Conservation (phyloP, 1,140 invertebrate species). For the Nomia melanderi region DNA sequence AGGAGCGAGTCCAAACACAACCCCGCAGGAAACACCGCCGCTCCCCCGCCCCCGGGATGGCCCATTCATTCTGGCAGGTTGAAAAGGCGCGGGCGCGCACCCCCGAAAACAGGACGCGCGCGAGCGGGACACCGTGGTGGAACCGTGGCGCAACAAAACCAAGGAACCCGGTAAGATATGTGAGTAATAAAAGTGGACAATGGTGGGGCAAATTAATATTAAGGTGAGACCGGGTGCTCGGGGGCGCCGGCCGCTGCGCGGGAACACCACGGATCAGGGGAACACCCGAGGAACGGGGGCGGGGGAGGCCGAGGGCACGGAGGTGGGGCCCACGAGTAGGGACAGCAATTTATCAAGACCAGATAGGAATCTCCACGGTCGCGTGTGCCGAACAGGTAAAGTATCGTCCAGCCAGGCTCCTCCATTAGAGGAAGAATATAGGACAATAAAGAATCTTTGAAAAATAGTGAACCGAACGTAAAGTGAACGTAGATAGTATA, state of each 20-base stretch:
- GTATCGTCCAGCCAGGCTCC: conserved; percentile 71
- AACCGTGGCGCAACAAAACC: conserved; percentile 51
- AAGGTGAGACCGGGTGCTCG: conserved; percentile 63
- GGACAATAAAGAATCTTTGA: no score
- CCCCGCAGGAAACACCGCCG: no score
- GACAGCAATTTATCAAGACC: conserved; percentile 79
- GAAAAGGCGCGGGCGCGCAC: neutral
- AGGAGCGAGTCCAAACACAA: no score
- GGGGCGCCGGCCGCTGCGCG: conserved; percentile 50
- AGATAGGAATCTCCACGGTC: conserved; percentile 79
- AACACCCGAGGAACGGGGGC: conserved; percentile 4
- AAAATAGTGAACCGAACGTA: no score
- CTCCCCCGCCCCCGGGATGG: neutral
- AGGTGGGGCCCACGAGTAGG: conserved; percentile 69
- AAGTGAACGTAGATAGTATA: no score
- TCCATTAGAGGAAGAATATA: no score
- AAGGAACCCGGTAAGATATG: conserved; percentile 76
- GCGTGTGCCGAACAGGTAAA: conserved; percentile 75
- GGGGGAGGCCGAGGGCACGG: neutral
- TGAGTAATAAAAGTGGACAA: conserved; percentile 79
- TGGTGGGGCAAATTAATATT: conserved; percentile 79
- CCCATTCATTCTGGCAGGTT: neutral
- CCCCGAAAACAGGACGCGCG: neutral
- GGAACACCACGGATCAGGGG: conserved; percentile 31
- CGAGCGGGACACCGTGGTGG: neutral